Evolutionary conservation across 2,888 invertebrate genomes (phyloP).

Genomic region (Spilosoma lubricipeda): DNA sequence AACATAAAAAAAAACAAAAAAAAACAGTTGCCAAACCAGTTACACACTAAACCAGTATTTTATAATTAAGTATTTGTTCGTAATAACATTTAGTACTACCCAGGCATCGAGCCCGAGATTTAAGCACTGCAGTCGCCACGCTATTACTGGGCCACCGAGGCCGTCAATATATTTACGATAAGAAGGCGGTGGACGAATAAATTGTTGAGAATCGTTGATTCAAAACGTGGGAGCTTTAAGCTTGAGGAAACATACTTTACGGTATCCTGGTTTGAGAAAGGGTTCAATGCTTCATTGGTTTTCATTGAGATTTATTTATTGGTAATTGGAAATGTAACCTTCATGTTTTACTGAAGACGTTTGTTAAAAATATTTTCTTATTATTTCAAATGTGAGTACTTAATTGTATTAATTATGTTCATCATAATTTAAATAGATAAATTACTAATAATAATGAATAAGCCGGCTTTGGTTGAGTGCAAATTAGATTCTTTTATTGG

Average conservation of each 20-base stretch:
- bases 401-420: background rate
- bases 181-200: constrained; percentile 1
- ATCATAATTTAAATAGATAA: background rate
- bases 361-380: background rate
- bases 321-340: background rate
- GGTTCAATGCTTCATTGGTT: constrained; percentile 17
- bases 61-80: too few species aligned
- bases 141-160: too few species aligned
- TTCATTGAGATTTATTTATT: constrained; percentile 18
- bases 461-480: too few species aligned
- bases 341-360: background rate
- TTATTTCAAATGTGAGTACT: background rate
- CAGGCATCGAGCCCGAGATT: too few species aligned
- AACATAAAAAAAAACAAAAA: too few species aligned
- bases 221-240: background rate
- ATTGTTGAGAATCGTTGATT: background rate
- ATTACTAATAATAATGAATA: too few species aligned
- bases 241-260: constrained; percentile 18
- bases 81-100: too few species aligned
- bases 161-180: background rate
- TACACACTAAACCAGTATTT: too few species aligned
- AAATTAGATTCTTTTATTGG: too few species aligned
- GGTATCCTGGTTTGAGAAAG: constrained; percentile 15
- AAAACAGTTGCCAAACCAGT: too few species aligned
- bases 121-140: too few species aligned